These are phyloP conservation scores for Myotis planiceps DNA, from an alignment of 2,797 vertebrate genomes.

Conservation along the genomic window DNA sequence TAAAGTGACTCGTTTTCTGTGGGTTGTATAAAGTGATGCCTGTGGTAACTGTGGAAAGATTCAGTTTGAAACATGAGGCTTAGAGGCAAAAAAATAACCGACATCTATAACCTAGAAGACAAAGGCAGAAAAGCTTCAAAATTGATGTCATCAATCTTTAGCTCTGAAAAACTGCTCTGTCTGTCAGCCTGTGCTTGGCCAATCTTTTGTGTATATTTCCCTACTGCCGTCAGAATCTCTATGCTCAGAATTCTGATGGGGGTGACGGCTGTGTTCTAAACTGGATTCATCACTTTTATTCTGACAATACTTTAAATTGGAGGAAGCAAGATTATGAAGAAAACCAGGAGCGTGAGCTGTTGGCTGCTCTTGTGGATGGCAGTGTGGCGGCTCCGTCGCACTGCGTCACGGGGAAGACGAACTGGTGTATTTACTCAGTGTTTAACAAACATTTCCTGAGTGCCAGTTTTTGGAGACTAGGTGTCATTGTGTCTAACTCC, in stretches of 20 bases:
- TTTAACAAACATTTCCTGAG: background rate
- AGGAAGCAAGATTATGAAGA: background rate
- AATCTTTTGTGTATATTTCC: slow-evolving; percentile 56
- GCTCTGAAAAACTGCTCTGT: slow-evolving; percentile 54
- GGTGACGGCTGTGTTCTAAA: slow-evolving; percentile 50
- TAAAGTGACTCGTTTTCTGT: slow-evolving; percentile 73
- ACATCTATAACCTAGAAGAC: slow-evolving; percentile 68
- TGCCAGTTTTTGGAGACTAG: background rate
- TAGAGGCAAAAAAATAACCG: slow-evolving; percentile 64
- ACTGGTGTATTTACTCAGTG: background rate
- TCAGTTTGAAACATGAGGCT: slow-evolving; percentile 75
- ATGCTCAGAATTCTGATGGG: slow-evolving; percentile 38
- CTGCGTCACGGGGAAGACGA: background rate
- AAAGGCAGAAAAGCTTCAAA: slow-evolving; percentile 82
- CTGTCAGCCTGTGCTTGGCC: slow-evolving; percentile 70
- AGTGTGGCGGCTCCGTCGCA: accelerated
- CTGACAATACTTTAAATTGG: background rate
- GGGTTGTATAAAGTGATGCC: slow-evolving; percentile 70
- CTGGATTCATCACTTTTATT: background rate
- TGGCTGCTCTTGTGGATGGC: background rate
- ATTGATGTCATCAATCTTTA: slow-evolving; percentile 81
- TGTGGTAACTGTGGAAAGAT: slow-evolving; percentile 72
- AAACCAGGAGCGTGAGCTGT: background rate
- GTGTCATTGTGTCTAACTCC: background rate
- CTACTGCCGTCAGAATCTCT: slow-evolving; percentile 15